phyloP scores from a whole-genome alignment of 2,113 vertebrate genomes.

The Etheostoma cragini region DNA sequence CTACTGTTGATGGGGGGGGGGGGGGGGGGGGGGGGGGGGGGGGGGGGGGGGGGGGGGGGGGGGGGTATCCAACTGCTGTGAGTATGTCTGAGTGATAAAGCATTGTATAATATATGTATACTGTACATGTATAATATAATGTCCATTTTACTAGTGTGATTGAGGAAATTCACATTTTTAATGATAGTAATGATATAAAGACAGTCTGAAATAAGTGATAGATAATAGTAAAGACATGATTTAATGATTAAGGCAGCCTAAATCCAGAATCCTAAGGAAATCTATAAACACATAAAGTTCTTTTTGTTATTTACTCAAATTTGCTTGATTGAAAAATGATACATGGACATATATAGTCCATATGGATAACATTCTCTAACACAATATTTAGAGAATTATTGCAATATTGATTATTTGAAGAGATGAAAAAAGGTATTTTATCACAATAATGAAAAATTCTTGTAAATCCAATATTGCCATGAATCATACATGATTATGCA shows the following conservation, averaged over 20 bases:
- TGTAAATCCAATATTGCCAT: neutral
- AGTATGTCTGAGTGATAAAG: neutral
- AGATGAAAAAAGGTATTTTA: neutral
- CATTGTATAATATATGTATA: neutral
- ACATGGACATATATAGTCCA: neutral
- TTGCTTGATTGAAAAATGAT: neutral
- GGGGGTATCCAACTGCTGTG: constrained; percentile 7
- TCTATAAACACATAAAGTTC: neutral
- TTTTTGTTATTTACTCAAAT: neutral
- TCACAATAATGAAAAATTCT: constrained; percentile 5
- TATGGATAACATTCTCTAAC: neutral
- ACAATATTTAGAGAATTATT: neutral
- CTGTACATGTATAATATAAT: neutral
- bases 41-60: constrained; percentile 22
- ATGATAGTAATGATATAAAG: neutral
- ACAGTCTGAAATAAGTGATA: neutral
- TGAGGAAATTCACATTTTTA: neutral
- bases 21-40: constrained; percentile 20
- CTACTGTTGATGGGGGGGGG: constrained; percentile 28
- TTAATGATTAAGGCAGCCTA: neutral
- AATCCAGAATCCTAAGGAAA: neutral
- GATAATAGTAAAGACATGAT: neutral
- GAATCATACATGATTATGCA: neutral
- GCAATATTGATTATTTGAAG: neutral
- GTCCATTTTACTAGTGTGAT: neutral